Base-by-base conservation (phyloP, 2,797 vertebrate species). In the Eospalax fontanierii region DNA sequence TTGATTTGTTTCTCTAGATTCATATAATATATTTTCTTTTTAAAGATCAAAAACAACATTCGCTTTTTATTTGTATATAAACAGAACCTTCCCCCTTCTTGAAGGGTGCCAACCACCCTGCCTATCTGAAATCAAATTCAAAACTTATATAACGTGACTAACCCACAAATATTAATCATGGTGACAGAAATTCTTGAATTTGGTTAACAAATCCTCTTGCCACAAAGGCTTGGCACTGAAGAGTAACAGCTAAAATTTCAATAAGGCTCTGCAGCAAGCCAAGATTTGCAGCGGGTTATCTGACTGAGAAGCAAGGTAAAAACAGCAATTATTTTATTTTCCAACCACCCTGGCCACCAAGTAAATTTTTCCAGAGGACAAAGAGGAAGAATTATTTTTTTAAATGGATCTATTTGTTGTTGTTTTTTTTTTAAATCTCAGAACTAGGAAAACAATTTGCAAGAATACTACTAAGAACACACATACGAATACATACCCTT, bases 1-100 rank as follows among this genome's bases (percentile, higher is more conserved):
- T 82, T 76, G 12, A 59, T 63, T 71, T 85, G 4, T 68, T 90
- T 87, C 33, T 65, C 28, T 68, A 50, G 1, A 33, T 21, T 82
- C 82, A 84, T 73, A 78, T 71, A 84, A 90, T 87, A 84, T 50
- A 40, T 33, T 26, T 4, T 79, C 18, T 87, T 94, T 84, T 54
- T 54, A 54, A 75, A 85, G 91, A 75, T 74, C 66, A 90, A 65
- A 7, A 30, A 88, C 6, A n/a, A 26, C 18, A 16, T 84, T 91
- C n/a, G 76, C 61, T 68, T 73, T 73, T 54, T 54, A 70, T 79
- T 79, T 88, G 33, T 66, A 68, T 71, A 59, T 73, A 22, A 87
- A 76, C 24, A 71, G 70, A 87, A 54, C 0, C n/a, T 88, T 90
- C 22, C 78, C 15, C 63, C 22, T 61, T 80, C 68, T 46, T 26